Evolutionary conservation across 2,113 vertebrate species (phyloP).

Genomic region (Calonectris borealis): DNA sequence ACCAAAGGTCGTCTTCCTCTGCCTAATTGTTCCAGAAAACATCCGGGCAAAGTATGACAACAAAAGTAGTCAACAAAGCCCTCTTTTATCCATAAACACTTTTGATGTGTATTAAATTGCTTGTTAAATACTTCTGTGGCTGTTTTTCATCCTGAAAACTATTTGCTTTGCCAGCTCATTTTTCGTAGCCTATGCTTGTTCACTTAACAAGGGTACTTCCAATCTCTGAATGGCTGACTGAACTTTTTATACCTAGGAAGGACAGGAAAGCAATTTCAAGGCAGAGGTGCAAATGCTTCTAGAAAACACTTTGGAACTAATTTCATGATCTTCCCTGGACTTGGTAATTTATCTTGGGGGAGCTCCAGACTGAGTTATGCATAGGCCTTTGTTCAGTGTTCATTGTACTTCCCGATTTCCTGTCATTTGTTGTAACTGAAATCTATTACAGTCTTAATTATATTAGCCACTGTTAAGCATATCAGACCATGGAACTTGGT

Average conservation of each 20-base stretch:
- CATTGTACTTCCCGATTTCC: slow-evolving; percentile 14
- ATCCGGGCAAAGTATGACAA: neutral
- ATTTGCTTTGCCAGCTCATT: neutral
- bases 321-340: slow-evolving; percentile 5
- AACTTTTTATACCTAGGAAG: neutral
- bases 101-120: neutral
- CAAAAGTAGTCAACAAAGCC: neutral
- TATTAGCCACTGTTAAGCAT: slow-evolving; percentile 37
- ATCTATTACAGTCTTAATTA: slow-evolving; percentile 37
- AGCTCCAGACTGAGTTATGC: neutral
- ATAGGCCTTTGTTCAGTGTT: neutral
- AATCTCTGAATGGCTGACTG: neutral
- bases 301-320: slow-evolving; percentile 22
- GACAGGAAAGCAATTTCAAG: slow-evolving; percentile 38
- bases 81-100: neutral
- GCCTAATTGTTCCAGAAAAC: neutral
- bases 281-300: neutral
- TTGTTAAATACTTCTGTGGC: neutral
- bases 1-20: neutral
- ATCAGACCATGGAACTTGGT: neutral
- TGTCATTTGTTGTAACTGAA: slow-evolving; percentile 26
- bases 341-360: neutral
- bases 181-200: neutral
- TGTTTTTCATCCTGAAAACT: neutral
- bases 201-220: neutral